These are phyloP conservation scores for Atractosteus spatula DNA, from an alignment of 2,113 vertebrate species.

Conservation along the genomic window DNA sequence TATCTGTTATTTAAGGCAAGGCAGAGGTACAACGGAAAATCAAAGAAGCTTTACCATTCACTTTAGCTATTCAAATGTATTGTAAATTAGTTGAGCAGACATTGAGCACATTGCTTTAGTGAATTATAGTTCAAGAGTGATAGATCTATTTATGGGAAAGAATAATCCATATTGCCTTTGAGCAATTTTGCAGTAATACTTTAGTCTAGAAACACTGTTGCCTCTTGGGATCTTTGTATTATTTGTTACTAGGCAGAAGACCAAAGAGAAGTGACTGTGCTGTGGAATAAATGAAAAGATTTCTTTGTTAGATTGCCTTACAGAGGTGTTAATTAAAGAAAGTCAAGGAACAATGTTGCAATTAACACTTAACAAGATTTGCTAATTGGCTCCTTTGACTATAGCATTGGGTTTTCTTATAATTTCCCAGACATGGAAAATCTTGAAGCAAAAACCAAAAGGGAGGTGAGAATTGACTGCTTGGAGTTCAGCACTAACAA, in stretches of 20 bases:
- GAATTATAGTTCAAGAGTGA: no score
- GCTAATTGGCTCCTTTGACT: slow-evolving; percentile 48
- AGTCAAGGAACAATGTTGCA: slow-evolving; percentile 28
- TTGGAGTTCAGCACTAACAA: neutral
- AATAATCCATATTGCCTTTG: no score
- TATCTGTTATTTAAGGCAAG: no score
- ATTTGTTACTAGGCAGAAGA: slow-evolving; percentile 26
- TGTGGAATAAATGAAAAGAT: slow-evolving; percentile 31
- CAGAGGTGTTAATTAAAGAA: slow-evolving; percentile 52
- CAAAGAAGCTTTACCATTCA: no score
- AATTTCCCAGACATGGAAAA: neutral
- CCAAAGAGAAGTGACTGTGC: slow-evolving; percentile 1
- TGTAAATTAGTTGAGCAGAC: no score
- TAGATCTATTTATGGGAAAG: no score
- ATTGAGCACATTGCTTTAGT: no score
- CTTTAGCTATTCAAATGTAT: no score
- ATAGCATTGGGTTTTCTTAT: slow-evolving; percentile 20
- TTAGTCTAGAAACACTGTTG: neutral
- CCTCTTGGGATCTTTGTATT: slow-evolving; percentile 16
- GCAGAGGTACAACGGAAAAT: no score
- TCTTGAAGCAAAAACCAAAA: neutral
- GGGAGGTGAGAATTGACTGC: neutral
- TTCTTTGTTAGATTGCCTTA: slow-evolving; percentile 31
- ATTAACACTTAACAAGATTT: slow-evolving; percentile 46
- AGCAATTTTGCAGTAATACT: neutral